These are phyloP conservation scores for Columba livia DNA, from an alignment of 2,113 vertebrate species.

Conservation along the genomic window DNA sequence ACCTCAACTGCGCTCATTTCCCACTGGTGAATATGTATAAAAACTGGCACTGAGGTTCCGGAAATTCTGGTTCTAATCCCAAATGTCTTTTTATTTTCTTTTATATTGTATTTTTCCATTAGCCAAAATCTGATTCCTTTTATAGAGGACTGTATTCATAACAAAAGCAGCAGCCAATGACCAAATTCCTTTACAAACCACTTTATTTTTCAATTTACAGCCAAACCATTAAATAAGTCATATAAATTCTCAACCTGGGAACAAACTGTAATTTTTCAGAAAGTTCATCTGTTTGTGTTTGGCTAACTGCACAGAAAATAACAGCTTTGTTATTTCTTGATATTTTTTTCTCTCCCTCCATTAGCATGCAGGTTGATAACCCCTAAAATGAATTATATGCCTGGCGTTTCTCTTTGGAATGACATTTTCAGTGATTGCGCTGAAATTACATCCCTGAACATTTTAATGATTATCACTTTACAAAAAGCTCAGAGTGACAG, in stretches of 20 bases:
- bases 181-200: slow-evolving; percentile 46
- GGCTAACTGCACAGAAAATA: slow-evolving; percentile 48
- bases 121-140: slow-evolving; percentile 33
- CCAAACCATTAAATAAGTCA: slow-evolving; percentile 50
- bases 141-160: slow-evolving; percentile 37
- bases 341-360: background rate
- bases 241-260: slow-evolving; percentile 55
- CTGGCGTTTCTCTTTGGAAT: background rate
- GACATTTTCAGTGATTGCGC: background rate
- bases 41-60: background rate
- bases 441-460: background rate
- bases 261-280: slow-evolving; percentile 47
- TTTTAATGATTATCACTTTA: background rate
- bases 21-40: background rate
- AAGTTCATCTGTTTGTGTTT: slow-evolving; percentile 28
- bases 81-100: slow-evolving; percentile 13
- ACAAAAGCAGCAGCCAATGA: slow-evolving; percentile 38
- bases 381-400: background rate
- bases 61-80: slow-evolving; percentile 28
- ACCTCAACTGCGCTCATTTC: background rate
- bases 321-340: background rate
- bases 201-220: slow-evolving; percentile 60
- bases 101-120: slow-evolving; percentile 48
- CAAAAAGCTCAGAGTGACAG: background rate
- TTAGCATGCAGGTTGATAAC: slow-evolving; percentile 1